Base-by-base conservation (phyloP, 2,888 invertebrate genomes). In the Homarus gammarus region DNA sequence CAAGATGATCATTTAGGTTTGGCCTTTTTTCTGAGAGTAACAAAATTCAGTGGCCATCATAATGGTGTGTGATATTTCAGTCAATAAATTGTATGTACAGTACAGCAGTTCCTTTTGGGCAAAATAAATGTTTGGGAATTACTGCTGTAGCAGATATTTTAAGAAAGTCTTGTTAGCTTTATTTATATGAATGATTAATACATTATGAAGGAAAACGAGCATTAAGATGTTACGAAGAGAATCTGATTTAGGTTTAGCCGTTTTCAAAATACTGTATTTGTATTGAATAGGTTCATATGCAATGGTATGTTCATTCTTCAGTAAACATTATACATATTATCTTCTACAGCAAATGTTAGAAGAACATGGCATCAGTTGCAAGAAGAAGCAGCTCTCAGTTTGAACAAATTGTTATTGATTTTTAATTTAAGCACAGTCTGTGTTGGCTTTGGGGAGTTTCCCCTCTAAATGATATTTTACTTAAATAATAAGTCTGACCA, bases 201-300 rank as follows among this genome's bases (percentile, higher is more conserved):
- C 15, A 49, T 15, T 49, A 12, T 49, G 49, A 49, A 49, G 49
- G 49, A 49, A 49, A 49, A 12, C 10, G 10, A 49, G 49, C 10
- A 15, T 49, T 8, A 49, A 49, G 12, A 77, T 77, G 51, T 77
- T 49, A 77, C 5, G 51, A 77, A 38, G 75, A 44, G 40, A 75
- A 38, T n/a, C 40, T 38, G 22, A 44, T 44, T 40, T 75, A 75
- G 75, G 40, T 75, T 38, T 75, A 75, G 51, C 36, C 51, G 33
- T 77, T 51, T 51, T 49, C 31, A 77, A 12, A 15, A 8, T 75
- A 73, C 49, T 49, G 49, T 49, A 75, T 73, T 38, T n/a, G 38
- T 40, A 73, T 73, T 73, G 22, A 31, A 27, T 31, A 75, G 38
- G 44, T 75, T 44, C 44, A 75, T 75, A 75, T 75, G n/a, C 75